Percentiles rank a stretch among this genome's conserved stretches.
Conservation (phyloP, 92 coral and sea anemone species). For the Palythoa caribaeorum region DNA sequence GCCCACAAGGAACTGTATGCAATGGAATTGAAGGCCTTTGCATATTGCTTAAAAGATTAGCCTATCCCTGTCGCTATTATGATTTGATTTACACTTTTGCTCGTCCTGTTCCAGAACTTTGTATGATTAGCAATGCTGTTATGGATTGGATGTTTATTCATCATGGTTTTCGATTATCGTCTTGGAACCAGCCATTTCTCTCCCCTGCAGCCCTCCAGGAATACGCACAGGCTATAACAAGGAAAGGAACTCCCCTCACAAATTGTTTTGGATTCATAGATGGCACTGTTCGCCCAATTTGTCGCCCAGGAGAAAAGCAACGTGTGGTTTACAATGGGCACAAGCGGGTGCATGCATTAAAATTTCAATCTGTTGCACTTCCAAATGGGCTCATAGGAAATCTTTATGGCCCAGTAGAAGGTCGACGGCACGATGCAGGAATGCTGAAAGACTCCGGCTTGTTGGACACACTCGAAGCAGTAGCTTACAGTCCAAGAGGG, state of each 20-base stretch:
- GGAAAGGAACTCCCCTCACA: constrained; percentile 62
- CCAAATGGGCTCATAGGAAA: constrained; percentile 37
- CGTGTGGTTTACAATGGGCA: constrained; percentile 37
- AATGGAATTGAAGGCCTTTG: constrained; percentile 59
- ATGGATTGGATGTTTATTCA: constrained; percentile 63
- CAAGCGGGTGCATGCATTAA: not conserved
- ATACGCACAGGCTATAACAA: constrained; percentile 58
- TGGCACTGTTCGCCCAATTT: not conserved
- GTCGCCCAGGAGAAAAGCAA: constrained; percentile 20
- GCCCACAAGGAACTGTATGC: constrained; percentile 69
- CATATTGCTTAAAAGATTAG: constrained; percentile 52
- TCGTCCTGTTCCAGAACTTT: constrained; percentile 68
- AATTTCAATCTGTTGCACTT: not conserved
- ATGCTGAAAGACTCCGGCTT: constrained; percentile 41
- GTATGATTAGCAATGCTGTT: constrained; percentile 60
- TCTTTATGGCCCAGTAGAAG: constrained; percentile 48
- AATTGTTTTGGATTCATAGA: constrained; percentile 57
- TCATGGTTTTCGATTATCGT: constrained; percentile 59
- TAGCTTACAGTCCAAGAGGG: constrained; percentile 52
- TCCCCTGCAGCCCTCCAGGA: constrained; percentile 42
- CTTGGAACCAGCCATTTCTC: constrained; percentile 71
- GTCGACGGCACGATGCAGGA: constrained; percentile 49
- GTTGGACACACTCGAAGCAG: not conserved
- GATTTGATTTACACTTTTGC: constrained; percentile 32
- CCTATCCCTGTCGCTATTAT: constrained; percentile 63